Evolutionary conservation across 2,113 vertebrate species (phyloP).

Genomic region (Aplodontia rufa): DNA sequence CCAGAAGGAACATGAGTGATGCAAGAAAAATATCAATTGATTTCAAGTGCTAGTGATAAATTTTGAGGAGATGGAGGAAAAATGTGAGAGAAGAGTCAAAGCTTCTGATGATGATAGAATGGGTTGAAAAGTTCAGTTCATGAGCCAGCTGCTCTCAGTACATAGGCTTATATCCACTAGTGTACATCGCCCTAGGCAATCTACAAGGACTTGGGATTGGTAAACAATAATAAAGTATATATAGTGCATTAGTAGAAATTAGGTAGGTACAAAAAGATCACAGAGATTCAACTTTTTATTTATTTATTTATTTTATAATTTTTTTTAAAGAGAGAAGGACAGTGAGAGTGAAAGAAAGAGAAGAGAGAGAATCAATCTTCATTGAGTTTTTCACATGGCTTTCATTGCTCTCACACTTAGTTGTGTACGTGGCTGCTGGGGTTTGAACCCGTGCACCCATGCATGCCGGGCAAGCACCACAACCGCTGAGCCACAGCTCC

Average conservation of each 20-base stretch:
- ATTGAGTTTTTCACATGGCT: too few relatives aligned
- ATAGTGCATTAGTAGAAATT: not conserved
- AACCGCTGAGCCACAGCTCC: too few relatives aligned
- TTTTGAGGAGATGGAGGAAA: too few relatives aligned
- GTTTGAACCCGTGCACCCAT: too few relatives aligned
- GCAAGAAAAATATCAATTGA: not conserved
- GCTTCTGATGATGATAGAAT: not conserved
- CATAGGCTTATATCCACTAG: not conserved
- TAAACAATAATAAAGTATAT: not conserved
- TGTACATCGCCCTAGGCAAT: not conserved
- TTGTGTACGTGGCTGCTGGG: too few relatives aligned
- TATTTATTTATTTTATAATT: too few relatives aligned
- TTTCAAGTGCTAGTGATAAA: not conserved
- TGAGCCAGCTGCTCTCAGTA: not conserved
- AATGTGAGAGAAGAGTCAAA: not conserved
- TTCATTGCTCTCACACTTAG: too few relatives aligned
- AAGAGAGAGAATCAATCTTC: too few relatives aligned
- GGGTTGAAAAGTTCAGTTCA: not conserved
- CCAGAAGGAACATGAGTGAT: not conserved
- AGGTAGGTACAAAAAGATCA: not conserved
- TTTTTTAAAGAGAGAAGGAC: too few relatives aligned
- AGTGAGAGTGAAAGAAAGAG: too few relatives aligned
- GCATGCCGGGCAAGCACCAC: too few relatives aligned
- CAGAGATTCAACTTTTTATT: not conserved
- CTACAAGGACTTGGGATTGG: not conserved